Evolutionary conservation across 2,888 invertebrate genomes (phyloP).

Genomic region (Aporophyla lueneburgensis): DNA sequence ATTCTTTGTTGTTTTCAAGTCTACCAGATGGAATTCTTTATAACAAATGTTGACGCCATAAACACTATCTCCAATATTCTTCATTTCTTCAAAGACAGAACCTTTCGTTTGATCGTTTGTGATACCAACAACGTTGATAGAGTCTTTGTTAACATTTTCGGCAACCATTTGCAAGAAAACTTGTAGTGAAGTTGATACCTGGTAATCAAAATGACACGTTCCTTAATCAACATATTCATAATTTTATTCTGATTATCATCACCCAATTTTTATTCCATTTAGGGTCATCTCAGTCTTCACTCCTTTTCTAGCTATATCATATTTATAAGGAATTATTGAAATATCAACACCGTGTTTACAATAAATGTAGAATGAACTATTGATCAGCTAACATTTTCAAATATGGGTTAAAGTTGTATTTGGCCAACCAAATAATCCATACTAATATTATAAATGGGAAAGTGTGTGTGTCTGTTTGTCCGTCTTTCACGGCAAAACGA

Average conservation of each 20-base stretch:
- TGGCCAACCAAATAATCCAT: too few relatives aligned
- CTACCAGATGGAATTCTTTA: conserved; percentile 39
- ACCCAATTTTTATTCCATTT: background rate
- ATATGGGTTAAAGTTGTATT: too few relatives aligned
- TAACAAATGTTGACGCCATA: conserved; percentile 58
- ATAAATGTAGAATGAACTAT: too few relatives aligned
- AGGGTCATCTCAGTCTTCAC: background rate
- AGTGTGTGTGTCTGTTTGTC: too few relatives aligned
- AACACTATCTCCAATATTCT: conserved; percentile 43
- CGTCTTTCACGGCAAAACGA: too few relatives aligned
- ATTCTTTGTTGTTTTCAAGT: conserved; percentile 19
- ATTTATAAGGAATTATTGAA: background rate
- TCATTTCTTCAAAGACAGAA: conserved; percentile 58
- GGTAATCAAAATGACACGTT: conserved; percentile 23
- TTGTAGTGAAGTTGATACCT: conserved; percentile 62
- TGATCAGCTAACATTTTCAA: too few relatives aligned
- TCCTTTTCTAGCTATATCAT: background rate
- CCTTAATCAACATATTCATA: background rate
- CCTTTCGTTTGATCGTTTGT: conserved; percentile 31
- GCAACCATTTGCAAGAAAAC: conserved; percentile 71
- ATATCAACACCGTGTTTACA: too few relatives aligned
- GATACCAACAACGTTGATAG: conserved; percentile 63
- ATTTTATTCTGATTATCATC: background rate
- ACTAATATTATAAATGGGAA: too few relatives aligned
- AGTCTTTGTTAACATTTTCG: conserved; percentile 68